Conservation (phyloP, 30 jellyfish, hydroid and myxozoan genomes). For the Aurelia sp. region DNA sequence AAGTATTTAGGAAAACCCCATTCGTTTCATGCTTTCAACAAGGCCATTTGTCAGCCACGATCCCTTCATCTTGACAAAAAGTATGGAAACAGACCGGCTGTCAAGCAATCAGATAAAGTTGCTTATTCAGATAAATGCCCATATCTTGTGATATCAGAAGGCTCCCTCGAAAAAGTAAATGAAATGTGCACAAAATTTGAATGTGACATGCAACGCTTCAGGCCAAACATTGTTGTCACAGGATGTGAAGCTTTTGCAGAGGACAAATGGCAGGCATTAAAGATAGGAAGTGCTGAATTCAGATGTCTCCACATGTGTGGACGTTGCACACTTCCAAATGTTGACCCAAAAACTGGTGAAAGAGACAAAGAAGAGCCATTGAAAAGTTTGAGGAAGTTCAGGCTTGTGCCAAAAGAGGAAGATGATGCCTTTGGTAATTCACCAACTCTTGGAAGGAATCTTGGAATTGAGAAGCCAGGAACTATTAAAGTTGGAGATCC, state of each 20-base stretch:
- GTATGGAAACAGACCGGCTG: constrained; percentile 32
- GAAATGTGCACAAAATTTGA: constrained; percentile 16
- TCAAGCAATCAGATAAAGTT: constrained; percentile 22
- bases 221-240: constrained; percentile 57
- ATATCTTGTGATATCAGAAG: constrained; percentile 45
- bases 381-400: constrained; percentile 41
- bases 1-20: constrained; percentile 58
- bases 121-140: constrained; percentile 71
- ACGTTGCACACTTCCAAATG: constrained; percentile 58
- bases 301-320: constrained; percentile 66
- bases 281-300: constrained; percentile 44
- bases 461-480: constrained; percentile 53
- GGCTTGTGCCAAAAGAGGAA: constrained; percentile 64
- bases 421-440: constrained; percentile 38
- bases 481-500: constrained; percentile 56
- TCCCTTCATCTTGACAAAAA: constrained; percentile 5
- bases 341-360: constrained; percentile 65
- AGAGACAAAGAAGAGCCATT: constrained; percentile 64
- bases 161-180: constrained; percentile 45
- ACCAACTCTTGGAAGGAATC: constrained; percentile 58
- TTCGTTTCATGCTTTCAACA: constrained; percentile 20
- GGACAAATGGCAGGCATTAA: constrained; percentile 52
- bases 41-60: constrained; percentile 54
- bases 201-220: constrained; percentile 51
- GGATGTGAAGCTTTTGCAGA: constrained; percentile 69